Evolutionary conservation across 2,113 vertebrate species (phyloP), one percentile per base, ranked within the genome.

Genomic region (Vidua chalybeata): DNA sequence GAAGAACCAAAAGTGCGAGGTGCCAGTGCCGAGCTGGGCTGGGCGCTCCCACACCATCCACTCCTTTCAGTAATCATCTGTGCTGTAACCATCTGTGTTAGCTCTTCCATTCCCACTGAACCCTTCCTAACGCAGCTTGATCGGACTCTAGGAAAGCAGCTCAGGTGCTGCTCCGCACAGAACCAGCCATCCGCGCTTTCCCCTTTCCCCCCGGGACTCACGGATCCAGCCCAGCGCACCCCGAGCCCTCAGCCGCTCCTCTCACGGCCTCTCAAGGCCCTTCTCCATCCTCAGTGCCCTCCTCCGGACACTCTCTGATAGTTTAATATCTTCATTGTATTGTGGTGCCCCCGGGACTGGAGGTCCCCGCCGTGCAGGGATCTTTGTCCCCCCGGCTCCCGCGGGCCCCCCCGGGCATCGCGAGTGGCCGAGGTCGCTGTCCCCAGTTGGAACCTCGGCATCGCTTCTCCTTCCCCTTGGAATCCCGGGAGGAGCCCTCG

Each of bases 401-500:
- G 41, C 41, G 41, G 41, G 12, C 41, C 12, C 35, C n/a, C 52
- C 7, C 4, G 41, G 69, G 63, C 63, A 18, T 5, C 30, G 6
- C 20, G 2, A 23, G 24, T 35, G 52, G 8, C 30, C 19, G 27
- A 0, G 49, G 4, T 3, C n/a, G 10, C 23, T 1, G 3, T 11
- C 15, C 1, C 16, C 22, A 0, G 28, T 49, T 6, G 9, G 41
- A 41, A 14, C 41, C 41, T 15, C 15, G 41, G 41, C 41, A 43
- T 14, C 41, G 41, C 35, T 85, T 43, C 23, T 37, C 20, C 21
- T 51, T 24, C 8, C 52, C 30, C 1, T 18, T 26, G 28, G 7
- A 2, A 3, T 2, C 3, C 3, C 51, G 17, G 15, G 7, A 15
- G 43, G 22, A 49, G 11, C 31, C 0, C 37, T 2, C 12, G 11